phyloP scores from a whole-genome alignment of 2,797 vertebrate genomes.

The Poecilia velifera region DNA sequence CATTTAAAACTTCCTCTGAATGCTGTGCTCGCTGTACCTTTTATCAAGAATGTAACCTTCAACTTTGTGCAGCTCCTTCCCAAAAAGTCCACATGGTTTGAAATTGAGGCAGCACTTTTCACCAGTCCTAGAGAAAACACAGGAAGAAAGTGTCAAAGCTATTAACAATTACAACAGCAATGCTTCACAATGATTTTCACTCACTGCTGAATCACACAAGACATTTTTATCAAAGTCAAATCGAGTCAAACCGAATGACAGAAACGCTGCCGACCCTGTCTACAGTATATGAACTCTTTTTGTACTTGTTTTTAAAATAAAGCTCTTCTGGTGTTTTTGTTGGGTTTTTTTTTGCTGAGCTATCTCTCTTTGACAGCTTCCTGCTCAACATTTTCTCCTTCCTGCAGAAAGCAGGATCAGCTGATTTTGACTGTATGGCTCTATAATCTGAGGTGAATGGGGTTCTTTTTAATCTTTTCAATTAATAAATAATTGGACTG shows the following conservation, averaged over 20 bases:
- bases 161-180: neutral
- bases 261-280: neutral
- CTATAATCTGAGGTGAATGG: neutral
- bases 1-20: neutral
- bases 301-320: neutral
- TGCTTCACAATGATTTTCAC: neutral
- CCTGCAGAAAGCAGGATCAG: neutral
- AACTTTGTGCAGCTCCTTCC: constrained; percentile 97
- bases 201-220: constrained; percentile 26
- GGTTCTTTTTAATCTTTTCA: too few species aligned
- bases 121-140: constrained; percentile 83
- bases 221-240: constrained; percentile 3
- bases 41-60: constrained; percentile 98
- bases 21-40: constrained; percentile 81
- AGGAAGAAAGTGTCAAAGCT: neutral
- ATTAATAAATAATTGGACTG: neutral
- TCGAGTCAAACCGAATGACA: neutral
- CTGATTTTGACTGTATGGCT: neutral
- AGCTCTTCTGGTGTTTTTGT: neutral
- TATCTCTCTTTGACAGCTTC: neutral
- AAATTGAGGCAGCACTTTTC: constrained; percentile 94
- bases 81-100: constrained; percentile 96
- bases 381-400: neutral
- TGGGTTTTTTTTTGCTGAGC: neutral
- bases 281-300: neutral